Percentiles rank a stretch among this genome's conserved stretches.
Conservation (phyloP, 2,113 vertebrate genomes). For the Arizona elegans region DNA sequence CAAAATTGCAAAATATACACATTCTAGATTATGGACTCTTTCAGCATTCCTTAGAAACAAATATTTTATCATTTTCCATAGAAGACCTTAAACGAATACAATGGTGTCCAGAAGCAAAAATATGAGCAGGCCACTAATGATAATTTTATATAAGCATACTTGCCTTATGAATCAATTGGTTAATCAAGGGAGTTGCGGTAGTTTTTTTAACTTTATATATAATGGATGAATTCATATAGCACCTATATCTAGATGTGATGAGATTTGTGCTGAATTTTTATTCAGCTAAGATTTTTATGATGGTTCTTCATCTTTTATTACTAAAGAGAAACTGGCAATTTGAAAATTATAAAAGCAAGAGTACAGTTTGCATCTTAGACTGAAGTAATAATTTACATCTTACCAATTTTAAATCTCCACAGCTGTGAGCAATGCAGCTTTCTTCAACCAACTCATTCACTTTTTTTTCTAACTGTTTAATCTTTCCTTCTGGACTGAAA, state of each 20-base stretch:
- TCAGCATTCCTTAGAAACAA: background rate
- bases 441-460: conserved; percentile 94
- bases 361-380: background rate
- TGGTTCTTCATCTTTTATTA: background rate
- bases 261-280: background rate
- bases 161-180: background rate
- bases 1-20: background rate
- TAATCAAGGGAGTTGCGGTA: background rate
- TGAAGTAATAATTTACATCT: conserved; percentile 44
- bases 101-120: background rate
- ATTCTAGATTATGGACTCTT: background rate
- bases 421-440: conserved; percentile 89
- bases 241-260: background rate
- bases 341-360: background rate
- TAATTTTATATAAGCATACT: background rate
- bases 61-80: background rate
- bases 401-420: conserved; percentile 86
- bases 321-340: background rate
- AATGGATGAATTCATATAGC: background rate
- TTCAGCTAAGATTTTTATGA: background rate
- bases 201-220: background rate
- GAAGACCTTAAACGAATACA: too few species aligned
- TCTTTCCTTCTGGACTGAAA: conserved; percentile 90
- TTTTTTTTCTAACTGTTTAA: conserved; percentile 92
- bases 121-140: background rate